Base-by-base conservation (phyloP, 2,888 invertebrate species). In the Ophion costatus region DNA sequence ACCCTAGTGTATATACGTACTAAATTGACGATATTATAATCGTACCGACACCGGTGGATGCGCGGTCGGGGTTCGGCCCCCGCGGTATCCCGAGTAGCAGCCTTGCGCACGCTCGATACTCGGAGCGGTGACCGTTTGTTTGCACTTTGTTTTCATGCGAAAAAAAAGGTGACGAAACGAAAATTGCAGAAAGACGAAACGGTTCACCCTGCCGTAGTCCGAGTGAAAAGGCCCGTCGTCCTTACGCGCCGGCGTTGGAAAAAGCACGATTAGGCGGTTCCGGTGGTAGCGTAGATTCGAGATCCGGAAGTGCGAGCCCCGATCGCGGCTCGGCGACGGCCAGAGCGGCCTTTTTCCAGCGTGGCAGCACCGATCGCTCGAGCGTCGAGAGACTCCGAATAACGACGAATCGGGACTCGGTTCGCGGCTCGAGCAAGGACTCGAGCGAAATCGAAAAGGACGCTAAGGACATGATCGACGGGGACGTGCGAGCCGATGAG, bases 191-290 rank as follows among this genome's bases (percentile, higher is more conserved):
- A 71, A 90, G 91, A 88, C 89, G 88, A 80, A 92, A 91, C 88
- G 91, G 91, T 38, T 93, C 93, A n/a, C 93, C 93, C 0, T 91
- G 91, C 76, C 91, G 83, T 93, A 95, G 89, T 93, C 94, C 86
- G 92, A 95, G 83, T 94, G 94, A 92, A 93, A 95, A 90, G 93
- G 94, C 86, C 93, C 94, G 88, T 90, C 94, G 91, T 87, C 94
- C 88, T 86, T 95, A 74, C 93, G 91, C 92, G 2, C 90, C 92
- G 29, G 92, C 89, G 17, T 80, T 93, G 83, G 93, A 93, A 70
- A 93, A 93, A 85, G 91, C 93, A 5, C 90, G 93, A 3, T 84
- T 93, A 45, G 92, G 91, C 20, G 93, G 93, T 45, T 93, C 93
- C 24, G 93, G 93, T 1, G 93, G 93, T 45, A 93, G 93, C 85